These are phyloP conservation scores for Tenthredo scrophulariae DNA, from an alignment of 2,888 invertebrate genomes.

Conservation along the genomic window DNA sequence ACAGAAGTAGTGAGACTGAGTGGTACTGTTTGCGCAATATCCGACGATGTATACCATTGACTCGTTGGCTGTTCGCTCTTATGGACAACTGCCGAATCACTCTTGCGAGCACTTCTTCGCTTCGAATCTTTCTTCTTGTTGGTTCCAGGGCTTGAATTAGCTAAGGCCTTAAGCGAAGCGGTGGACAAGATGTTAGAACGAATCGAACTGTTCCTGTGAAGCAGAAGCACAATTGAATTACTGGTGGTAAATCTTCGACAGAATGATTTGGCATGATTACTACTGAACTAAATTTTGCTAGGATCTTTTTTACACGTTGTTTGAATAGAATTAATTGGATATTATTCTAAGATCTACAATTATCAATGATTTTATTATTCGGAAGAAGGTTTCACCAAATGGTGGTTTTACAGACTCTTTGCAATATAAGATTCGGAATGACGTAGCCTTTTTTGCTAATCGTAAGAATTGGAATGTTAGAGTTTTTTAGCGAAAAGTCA, in stretches of 20 bases:
- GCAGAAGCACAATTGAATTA: not conserved
- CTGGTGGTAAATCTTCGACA: not conserved
- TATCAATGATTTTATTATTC: not conserved
- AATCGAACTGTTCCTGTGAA: conserved; percentile 67
- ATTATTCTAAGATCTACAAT: not conserved
- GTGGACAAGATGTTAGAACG: conserved; percentile 73
- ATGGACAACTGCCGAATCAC: conserved; percentile 65
- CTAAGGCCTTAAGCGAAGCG: conserved; percentile 71
- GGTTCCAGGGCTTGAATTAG: conserved; percentile 69
- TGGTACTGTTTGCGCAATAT: conserved; percentile 70
- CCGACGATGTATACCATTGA: conserved; percentile 82
- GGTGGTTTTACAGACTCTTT: not conserved
- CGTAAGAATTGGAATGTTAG: not conserved
- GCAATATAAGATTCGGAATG: not conserved
- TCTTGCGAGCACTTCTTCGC: conserved; percentile 72
- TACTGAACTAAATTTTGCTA: not conserved
- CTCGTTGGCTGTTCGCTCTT: conserved; percentile 76
- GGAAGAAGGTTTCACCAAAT: not conserved
- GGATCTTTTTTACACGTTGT: not conserved
- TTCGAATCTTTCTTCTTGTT: conserved; percentile 77
- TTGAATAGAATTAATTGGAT: not conserved
- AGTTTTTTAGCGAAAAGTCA: no score
- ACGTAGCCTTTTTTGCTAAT: not conserved
- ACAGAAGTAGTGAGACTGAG: conserved; percentile 67
- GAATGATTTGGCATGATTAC: not conserved